phyloP scores from a whole-genome alignment of 2,797 vertebrate species.

The Manis javanica region DNA sequence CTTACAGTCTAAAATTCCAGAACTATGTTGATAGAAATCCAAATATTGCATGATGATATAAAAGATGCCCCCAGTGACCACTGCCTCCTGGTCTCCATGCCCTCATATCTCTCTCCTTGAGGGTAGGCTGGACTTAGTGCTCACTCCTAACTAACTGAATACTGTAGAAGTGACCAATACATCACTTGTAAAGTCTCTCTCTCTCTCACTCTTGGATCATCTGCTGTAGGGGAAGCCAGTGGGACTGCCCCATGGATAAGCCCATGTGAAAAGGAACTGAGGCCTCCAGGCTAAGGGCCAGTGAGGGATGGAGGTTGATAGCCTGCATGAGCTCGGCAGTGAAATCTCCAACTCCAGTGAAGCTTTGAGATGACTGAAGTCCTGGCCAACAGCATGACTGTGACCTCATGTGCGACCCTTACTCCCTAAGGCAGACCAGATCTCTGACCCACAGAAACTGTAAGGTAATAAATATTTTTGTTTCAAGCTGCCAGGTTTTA shows the following conservation, averaged over 20 bases:
- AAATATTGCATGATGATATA: neutral
- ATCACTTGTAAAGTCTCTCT: neutral
- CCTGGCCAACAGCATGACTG: neutral
- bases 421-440: neutral
- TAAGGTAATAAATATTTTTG: neutral
- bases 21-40: neutral
- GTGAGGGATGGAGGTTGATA: neutral
- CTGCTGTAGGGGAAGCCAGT: neutral
- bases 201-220: neutral
- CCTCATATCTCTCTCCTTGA: neutral
- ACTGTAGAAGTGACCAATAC: neutral
- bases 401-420: neutral
- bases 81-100: neutral
- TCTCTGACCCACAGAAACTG: neutral
- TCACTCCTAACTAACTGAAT: neutral
- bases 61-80: neutral
- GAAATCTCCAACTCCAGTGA: neutral
- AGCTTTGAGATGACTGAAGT: neutral
- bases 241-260: neutral
- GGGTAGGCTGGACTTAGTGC: neutral
- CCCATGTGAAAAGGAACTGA: neutral
- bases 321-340: neutral
- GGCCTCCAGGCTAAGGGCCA: neutral
- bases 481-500: neutral
- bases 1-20: conserved; percentile 10